phyloP scores from a whole-genome alignment of 2,797 vertebrate species.

The Discoglossus pictus region DNA sequence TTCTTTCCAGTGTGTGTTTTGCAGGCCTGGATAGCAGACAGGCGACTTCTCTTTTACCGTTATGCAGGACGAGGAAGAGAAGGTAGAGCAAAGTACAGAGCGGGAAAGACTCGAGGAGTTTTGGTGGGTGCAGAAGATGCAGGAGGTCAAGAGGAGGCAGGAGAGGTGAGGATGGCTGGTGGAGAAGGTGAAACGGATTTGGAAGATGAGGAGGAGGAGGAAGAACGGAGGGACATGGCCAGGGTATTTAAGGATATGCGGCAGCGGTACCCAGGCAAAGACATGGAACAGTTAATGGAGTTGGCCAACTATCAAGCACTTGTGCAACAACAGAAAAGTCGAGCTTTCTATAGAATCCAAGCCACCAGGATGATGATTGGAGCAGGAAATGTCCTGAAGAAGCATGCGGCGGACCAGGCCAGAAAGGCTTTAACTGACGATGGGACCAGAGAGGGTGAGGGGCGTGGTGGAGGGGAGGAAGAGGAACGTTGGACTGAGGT shows the following conservation, averaged over 20 bases:
- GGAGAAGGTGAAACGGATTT: slow-evolving; percentile 74
- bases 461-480: slow-evolving; percentile 70
- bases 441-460: slow-evolving; percentile 60
- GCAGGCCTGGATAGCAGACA: slow-evolving; percentile 83
- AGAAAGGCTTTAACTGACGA: slow-evolving; percentile 73
- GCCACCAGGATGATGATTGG: slow-evolving; percentile 88
- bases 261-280: slow-evolving; percentile 81
- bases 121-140: slow-evolving; percentile 81
- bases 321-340: slow-evolving; percentile 84
- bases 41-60: slow-evolving; percentile 80
- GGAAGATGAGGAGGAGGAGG: slow-evolving; percentile 74
- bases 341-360: slow-evolving; percentile 84
- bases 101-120: slow-evolving; percentile 74
- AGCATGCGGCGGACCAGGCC: slow-evolving; percentile 82
- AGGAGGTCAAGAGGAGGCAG: slow-evolving; percentile 71
- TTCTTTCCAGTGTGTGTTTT: slow-evolving; percentile 81
- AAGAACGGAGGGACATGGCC: slow-evolving; percentile 80
- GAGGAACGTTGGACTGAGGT: slow-evolving; percentile 74
- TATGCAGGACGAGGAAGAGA: slow-evolving; percentile 66
- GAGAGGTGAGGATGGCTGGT: slow-evolving; percentile 75
- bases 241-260: slow-evolving; percentile 79
- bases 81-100: slow-evolving; percentile 68
- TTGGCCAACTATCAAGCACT: slow-evolving; percentile 83
- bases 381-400: slow-evolving; percentile 83
- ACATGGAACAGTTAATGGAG: slow-evolving; percentile 83